Percentiles rank a stretch among this genome's conserved stretches.
phyloP scores from a whole-genome alignment of 2,113 vertebrate genomes.

The Tachysurus fulvidraco region DNA sequence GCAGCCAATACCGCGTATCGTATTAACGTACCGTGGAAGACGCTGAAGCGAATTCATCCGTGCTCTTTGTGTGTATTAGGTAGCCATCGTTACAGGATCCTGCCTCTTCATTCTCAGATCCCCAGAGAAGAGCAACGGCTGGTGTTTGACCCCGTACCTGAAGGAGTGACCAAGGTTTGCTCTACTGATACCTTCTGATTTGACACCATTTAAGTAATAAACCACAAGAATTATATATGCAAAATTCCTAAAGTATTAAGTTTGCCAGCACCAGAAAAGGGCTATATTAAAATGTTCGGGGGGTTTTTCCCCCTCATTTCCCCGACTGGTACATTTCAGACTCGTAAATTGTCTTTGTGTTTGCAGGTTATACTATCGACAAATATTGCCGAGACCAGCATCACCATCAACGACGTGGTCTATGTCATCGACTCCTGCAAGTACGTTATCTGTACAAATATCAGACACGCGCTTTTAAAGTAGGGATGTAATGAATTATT shows the following conservation, averaged over 20 bases:
- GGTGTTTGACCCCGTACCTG: constrained; percentile 87
- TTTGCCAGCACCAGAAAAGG: too few species aligned
- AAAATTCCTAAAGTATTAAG: too few species aligned
- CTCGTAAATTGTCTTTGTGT: background rate
- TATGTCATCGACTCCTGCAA: constrained; percentile 99
- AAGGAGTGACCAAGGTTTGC: constrained; percentile 80
- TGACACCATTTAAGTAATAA: background rate
- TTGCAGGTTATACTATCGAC: constrained; percentile 93
- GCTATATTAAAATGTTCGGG: too few species aligned
- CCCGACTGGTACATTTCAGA: background rate
- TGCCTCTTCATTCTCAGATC: constrained; percentile 95
- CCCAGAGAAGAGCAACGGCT: constrained; percentile 91
- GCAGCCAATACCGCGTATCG: background rate
- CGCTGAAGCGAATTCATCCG: background rate
- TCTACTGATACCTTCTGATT: background rate
- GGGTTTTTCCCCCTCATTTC: background rate
- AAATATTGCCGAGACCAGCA: constrained; percentile 95
- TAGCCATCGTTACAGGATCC: constrained; percentile 79
- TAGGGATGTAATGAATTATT: background rate
- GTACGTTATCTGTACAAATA: constrained; percentile 72
- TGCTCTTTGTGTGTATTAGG: constrained; percentile 66
- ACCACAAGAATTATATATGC: background rate
- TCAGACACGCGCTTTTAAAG: background rate
- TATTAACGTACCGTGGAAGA: background rate
- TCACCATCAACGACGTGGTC: constrained; percentile 97